Conservation (phyloP, 2,113 vertebrate species). For the Rhineura floridana region DNA sequence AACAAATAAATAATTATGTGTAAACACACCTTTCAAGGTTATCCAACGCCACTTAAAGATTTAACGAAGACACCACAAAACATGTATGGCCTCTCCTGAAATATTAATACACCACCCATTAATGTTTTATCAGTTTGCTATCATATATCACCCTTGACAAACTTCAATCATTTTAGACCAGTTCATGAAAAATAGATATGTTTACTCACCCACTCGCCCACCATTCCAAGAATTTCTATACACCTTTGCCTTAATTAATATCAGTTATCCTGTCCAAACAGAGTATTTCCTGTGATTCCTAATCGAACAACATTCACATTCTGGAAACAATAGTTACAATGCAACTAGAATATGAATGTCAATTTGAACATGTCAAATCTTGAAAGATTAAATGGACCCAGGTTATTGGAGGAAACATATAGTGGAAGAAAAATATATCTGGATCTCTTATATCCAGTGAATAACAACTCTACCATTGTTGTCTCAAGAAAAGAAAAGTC, state of each 20-base stretch:
- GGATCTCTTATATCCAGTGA: background rate
- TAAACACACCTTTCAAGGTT: slow-evolving; percentile 52
- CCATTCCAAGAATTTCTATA: background rate
- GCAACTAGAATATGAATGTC: background rate
- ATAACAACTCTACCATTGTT: background rate
- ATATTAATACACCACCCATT: slow-evolving; percentile 61
- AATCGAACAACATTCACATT: background rate
- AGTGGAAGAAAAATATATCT: background rate
- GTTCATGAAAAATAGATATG: slow-evolving; percentile 46
- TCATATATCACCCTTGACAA: slow-evolving; percentile 42
- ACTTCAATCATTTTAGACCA: slow-evolving; percentile 37
- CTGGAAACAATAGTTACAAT: background rate
- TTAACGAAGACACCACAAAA: slow-evolving; percentile 41
- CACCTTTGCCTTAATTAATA: slow-evolving; percentile 30
- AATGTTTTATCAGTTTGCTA: slow-evolving; percentile 63
- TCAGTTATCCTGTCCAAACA: slow-evolving; percentile 1
- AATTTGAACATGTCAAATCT: slow-evolving; percentile 10
- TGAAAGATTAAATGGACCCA: background rate
- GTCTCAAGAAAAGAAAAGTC: background rate
- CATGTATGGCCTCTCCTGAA: slow-evolving; percentile 56
- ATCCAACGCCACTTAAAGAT: slow-evolving; percentile 44
- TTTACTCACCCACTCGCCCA: background rate
- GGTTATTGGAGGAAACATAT: background rate
- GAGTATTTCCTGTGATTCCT: background rate
- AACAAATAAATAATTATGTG: slow-evolving; percentile 22